phyloP scores from a whole-genome alignment of 2,797 vertebrate genomes.

The Pangasius djambal region DNA sequence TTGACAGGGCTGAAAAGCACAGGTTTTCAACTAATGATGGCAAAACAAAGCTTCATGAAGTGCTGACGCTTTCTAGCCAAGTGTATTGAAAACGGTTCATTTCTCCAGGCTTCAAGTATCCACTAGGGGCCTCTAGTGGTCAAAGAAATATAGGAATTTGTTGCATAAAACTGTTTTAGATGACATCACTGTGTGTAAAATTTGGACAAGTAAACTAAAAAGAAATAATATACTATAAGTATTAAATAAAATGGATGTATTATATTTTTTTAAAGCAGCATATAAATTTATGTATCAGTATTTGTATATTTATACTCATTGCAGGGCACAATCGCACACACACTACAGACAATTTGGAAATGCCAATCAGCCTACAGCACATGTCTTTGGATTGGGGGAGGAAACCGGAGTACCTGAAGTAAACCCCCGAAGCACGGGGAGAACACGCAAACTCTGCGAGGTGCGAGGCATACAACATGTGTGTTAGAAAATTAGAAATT shows the following conservation, averaged over 20 bases:
- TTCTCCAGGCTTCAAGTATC: not conserved
- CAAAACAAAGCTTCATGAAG: not conserved
- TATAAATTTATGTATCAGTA: not conserved
- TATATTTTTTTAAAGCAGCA: not conserved
- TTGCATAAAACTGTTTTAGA: not conserved
- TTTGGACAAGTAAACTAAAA: not conserved
- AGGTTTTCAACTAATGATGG: not conserved
- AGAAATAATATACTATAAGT: not conserved
- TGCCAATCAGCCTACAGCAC: too few relatives aligned
- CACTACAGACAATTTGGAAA: too few relatives aligned
- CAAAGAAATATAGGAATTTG: not conserved
- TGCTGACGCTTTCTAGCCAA: not conserved
- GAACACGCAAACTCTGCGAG: too few relatives aligned
- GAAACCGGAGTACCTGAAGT: too few relatives aligned
- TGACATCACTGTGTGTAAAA: not conserved
- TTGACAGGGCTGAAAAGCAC: not conserved
- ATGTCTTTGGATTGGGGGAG: too few relatives aligned
- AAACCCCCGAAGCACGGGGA: too few relatives aligned
- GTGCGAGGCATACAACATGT: too few relatives aligned
- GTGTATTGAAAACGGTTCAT: not conserved
- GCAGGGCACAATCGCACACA: too few relatives aligned
- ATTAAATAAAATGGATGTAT: not conserved
- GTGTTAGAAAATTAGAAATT: too few relatives aligned
- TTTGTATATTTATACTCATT: too few relatives aligned
- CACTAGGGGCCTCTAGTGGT: conserved; percentile 3